Base-by-base conservation (phyloP, 1,140 invertebrate species). In the Leguminivora glycinivorella region DNA sequence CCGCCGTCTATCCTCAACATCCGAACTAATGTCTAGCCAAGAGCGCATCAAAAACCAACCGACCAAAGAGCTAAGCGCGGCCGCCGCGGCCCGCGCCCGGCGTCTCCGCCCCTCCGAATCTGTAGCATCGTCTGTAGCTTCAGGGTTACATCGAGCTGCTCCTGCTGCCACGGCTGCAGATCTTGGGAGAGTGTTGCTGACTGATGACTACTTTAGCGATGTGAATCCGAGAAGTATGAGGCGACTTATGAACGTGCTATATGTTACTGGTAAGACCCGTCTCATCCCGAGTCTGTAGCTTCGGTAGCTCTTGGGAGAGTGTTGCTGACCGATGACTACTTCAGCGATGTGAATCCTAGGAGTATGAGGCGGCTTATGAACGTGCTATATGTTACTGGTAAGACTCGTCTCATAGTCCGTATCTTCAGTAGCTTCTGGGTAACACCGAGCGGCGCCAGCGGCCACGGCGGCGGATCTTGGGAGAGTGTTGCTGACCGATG, bases 161-260 rank as follows among this genome's bases (percentile, higher is more conserved):
- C 81, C 83, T 17, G 76, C 77, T 38, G 74, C 75, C 24, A 85
- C 85, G 26, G 89, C 88, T n/a, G 88, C 85, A 0, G 89, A 91
- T 76, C 78, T 90, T 0, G 79, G 82, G 63, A 77, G 97, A 78
- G 97, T 98, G 92, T 92, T 98, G 56, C 93, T 98, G 0, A 98
- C 97, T 1, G 97, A 98, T 85, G 98, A 99, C 90, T 98, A 98
- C 92, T 98, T 99, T 81, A 98, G 96, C 80, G 99, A 99, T 90
- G 97, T 99, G 29, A 99, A 99, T 93, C 98, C 98, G 0, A 93
- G 98, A 47, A 99, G 97, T 80, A 98, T 99, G 97, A 93, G 98
- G 68, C 93, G 98, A 68, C 93, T 99, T 7, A 98, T 99, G 96
- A 99, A 99, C 90, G 98, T 99, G 73, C 96, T 99, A 56, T 98